A percentile compares a stretch with the other conserved stretches of the same genome.
Conservation (phyloP, 2,113 vertebrate genomes). For the Rallus limicola region DNA sequence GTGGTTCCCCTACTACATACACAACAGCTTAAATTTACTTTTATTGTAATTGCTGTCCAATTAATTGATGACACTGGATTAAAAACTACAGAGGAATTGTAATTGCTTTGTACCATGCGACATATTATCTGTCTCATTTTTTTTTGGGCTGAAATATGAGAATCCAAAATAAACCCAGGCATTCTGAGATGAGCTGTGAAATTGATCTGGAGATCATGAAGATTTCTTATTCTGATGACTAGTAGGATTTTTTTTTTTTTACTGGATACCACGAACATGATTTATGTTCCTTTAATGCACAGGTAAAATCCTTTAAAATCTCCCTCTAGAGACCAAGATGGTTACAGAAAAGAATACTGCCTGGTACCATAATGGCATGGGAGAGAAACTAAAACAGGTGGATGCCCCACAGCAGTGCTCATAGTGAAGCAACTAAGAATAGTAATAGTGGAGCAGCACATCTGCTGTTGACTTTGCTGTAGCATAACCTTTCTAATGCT, state of each 20-base stretch:
- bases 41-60: conserved; percentile 9
- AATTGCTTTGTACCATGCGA: not conserved
- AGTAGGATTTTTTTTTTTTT: not conserved
- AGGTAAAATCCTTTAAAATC: conserved; percentile 9
- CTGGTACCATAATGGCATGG: conserved; percentile 1
- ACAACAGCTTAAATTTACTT: not conserved
- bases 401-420: conserved; percentile 51
- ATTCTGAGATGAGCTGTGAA: not conserved
- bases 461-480: conserved; percentile 44
- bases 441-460: conserved; percentile 29
- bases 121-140: not conserved
- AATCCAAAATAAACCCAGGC: not conserved
- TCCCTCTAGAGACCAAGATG: not conserved
- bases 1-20: not conserved
- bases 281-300: not conserved
- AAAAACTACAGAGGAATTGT: conserved; percentile 10
- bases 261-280: not conserved
- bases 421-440: conserved; percentile 45
- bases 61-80: conserved; percentile 14
- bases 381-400: conserved; percentile 45
- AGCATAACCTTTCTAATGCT: not conserved
- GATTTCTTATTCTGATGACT: not conserved
- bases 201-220: not conserved
- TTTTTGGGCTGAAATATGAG: not conserved
- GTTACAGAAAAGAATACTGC: not conserved